phyloP scores from a whole-genome alignment of 2,888 invertebrate species.

The Oxyteleia sp. region DNA sequence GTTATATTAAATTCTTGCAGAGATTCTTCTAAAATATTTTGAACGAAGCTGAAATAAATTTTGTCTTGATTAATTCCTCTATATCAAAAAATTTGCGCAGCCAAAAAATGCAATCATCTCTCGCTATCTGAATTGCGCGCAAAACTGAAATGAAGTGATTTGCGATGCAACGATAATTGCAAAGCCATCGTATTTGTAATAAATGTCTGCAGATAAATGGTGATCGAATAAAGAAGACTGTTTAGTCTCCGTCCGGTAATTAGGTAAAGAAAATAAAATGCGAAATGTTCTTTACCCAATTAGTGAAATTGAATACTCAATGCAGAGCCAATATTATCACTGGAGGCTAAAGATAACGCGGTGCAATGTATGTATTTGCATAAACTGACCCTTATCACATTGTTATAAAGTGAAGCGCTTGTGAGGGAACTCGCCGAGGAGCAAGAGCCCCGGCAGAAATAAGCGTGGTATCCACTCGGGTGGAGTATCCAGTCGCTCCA shows the following conservation, averaged over 20 bases:
- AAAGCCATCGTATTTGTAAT: not conserved
- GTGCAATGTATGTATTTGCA: constrained; percentile 35
- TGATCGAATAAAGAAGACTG: constrained; percentile 20
- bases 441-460: constrained; percentile 95
- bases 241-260: constrained; percentile 53
- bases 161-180: constrained; percentile 2
- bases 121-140: no score
- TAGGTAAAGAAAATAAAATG: constrained; percentile 46
- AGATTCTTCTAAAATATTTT: no score
- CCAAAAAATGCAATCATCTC: no score
- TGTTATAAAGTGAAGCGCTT: constrained; percentile 91
- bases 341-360: constrained; percentile 42
- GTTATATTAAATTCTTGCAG: no score
- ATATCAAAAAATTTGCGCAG: no score
- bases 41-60: no score
- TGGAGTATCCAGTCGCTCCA: constrained; percentile 96
- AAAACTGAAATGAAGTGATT: no score
- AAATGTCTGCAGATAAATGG: constrained; percentile 5
- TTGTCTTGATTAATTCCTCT: no score
- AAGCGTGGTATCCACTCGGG: constrained; percentile 94
- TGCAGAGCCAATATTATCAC: constrained; percentile 23
- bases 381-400: constrained; percentile 92
- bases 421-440: constrained; percentile 92
- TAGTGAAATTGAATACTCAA: constrained; percentile 53
- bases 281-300: constrained; percentile 32